Conservation (phyloP, 2,113 vertebrate species). For the Oxyruncus cristatus region DNA sequence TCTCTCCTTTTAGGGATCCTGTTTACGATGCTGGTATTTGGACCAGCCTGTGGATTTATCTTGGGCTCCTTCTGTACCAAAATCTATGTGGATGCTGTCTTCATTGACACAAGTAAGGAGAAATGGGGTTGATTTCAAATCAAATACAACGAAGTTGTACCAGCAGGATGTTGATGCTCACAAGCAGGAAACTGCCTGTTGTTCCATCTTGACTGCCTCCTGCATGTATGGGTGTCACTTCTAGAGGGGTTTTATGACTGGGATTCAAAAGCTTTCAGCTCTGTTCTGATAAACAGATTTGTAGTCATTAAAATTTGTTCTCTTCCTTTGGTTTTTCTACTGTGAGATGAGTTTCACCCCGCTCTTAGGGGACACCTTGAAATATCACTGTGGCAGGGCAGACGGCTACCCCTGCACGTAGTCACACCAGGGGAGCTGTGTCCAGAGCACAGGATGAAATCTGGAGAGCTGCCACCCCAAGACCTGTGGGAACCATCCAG, state of each 20-base stretch:
- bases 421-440: not conserved
- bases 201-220: not conserved
- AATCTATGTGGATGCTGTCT: slow-evolving; percentile 95
- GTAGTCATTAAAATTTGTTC: not conserved
- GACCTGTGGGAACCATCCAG: not conserved
- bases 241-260: not conserved
- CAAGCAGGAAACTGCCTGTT: not conserved
- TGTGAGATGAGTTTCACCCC: not conserved
- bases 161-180: not conserved
- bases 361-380: not conserved
- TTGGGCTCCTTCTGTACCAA: slow-evolving; percentile 98
- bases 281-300: not conserved
- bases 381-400: not conserved
- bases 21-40: slow-evolving; percentile 97
- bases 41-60: slow-evolving; percentile 97
- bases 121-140: not conserved
- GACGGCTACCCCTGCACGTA: not conserved
- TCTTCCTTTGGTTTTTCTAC: not conserved
- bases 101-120: slow-evolving; percentile 92
- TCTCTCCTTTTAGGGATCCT: slow-evolving; percentile 88
- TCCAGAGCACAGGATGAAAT: not conserved
- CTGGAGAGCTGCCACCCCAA: not conserved
- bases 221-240: not conserved
- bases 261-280: not conserved
- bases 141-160: rapidly evolving